phyloP scores from a whole-genome alignment of 92 coral and sea anemone genomes.

The Anthopleura xanthogrammica region DNA sequence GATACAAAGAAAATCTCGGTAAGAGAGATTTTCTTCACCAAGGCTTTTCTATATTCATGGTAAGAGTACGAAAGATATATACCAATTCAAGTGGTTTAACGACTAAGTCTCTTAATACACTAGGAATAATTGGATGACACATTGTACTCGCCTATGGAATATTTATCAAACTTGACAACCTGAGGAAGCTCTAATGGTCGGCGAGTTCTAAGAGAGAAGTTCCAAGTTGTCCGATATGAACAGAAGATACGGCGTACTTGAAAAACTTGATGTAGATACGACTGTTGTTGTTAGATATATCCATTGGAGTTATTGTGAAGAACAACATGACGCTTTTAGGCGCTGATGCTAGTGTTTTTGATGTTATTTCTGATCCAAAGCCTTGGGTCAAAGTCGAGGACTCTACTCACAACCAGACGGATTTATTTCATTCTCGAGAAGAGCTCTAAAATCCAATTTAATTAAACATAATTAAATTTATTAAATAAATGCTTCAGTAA shows the following conservation, averaged over 20 bases:
- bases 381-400: not conserved
- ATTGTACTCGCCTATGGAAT: conserved; percentile 11
- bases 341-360: not conserved
- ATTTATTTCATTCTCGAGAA: not conserved
- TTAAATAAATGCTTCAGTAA: not conserved
- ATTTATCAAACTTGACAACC: conserved; percentile 29
- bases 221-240: not conserved
- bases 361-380: not conserved
- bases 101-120: conserved; percentile 9
- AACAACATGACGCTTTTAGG: not conserved
- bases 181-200: conserved; percentile 3
- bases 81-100: conserved; percentile 12
- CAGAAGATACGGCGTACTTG: not conserved
- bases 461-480: not conserved
- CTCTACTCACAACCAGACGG: not conserved
- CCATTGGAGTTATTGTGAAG: not conserved
- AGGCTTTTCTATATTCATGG: not conserved
- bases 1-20: not conserved
- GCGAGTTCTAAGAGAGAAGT: conserved; percentile 11
- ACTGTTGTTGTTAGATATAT: not conserved
- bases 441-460: not conserved
- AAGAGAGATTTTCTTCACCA: not conserved
- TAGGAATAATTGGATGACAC: conserved; percentile 8
- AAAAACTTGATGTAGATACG: not conserved
- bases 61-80: not conserved